Percentiles rank a stretch among this genome's conserved stretches.
These are phyloP conservation scores for Phragmatobia fuliginosa DNA, from an alignment of 2,888 invertebrate species.

Conservation along the genomic window DNA sequence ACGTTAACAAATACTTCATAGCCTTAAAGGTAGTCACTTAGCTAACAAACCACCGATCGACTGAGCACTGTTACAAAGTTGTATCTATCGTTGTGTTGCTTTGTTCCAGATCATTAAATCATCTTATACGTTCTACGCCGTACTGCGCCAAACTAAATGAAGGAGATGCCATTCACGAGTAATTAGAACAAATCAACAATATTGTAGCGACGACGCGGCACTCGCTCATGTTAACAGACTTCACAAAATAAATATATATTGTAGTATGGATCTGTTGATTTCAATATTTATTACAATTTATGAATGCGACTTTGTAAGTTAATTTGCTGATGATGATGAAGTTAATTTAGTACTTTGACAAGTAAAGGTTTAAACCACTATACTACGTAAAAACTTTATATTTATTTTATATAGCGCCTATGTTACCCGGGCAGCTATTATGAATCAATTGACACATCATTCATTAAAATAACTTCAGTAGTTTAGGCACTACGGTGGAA, in stretches of 20 bases:
- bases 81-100: background rate
- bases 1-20: background rate
- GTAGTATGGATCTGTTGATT: background rate
- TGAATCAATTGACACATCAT: no score
- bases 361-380: no score
- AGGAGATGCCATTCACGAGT: background rate
- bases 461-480: no score
- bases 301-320: background rate
- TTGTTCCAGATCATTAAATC: constrained; percentile 77
- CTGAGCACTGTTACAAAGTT: no score
- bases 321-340: no score
- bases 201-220: background rate
- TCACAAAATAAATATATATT: background rate
- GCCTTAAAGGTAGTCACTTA: no score
- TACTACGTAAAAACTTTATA: no score
- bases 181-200: background rate
- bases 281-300: background rate
- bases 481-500: no score
- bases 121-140: constrained; percentile 79
- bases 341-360: no score
- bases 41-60: background rate
- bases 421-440: no score
- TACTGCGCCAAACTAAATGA: constrained; percentile 75
- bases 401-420: no score
- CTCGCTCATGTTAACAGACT: background rate